phyloP scores from a whole-genome alignment of 2,113 vertebrate species.

The Alligator sinensis region DNA sequence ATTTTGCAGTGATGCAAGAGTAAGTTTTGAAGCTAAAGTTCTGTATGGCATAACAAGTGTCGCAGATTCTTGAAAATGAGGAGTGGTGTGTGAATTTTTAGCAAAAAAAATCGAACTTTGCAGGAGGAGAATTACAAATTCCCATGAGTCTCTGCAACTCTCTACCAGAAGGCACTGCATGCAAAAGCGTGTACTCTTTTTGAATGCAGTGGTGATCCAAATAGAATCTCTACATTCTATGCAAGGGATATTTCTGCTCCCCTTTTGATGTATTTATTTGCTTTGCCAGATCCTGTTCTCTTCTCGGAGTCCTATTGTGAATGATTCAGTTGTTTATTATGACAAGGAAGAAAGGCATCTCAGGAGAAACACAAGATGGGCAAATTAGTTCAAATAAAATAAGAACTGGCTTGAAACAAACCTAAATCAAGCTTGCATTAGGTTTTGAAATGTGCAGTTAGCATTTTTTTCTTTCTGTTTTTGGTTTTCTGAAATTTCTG shows the following conservation, averaged over 20 bases:
- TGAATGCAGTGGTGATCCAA: background rate
- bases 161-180: background rate
- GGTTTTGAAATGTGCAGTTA: background rate
- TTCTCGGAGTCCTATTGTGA: background rate
- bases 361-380: background rate
- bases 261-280: background rate
- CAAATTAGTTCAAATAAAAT: background rate
- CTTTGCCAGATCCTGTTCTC: background rate
- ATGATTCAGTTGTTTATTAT: background rate
- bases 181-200: background rate
- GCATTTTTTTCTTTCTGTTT: background rate
- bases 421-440: background rate
- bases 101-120: slow-evolving; percentile 12
- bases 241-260: background rate
- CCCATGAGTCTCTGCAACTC: background rate
- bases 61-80: slow-evolving; percentile 27
- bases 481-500: background rate
- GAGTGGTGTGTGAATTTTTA: slow-evolving; percentile 12
- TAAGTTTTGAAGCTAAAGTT: slow-evolving; percentile 39
- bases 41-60: background rate
- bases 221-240: slow-evolving; percentile 1
- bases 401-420: background rate
- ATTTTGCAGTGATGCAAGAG: background rate
- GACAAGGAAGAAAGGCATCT: background rate
- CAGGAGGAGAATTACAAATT: slow-evolving; percentile 32